phyloP scores from a whole-genome alignment of 2,888 invertebrate genomes.

The Drosophila sordidapex region DNA sequence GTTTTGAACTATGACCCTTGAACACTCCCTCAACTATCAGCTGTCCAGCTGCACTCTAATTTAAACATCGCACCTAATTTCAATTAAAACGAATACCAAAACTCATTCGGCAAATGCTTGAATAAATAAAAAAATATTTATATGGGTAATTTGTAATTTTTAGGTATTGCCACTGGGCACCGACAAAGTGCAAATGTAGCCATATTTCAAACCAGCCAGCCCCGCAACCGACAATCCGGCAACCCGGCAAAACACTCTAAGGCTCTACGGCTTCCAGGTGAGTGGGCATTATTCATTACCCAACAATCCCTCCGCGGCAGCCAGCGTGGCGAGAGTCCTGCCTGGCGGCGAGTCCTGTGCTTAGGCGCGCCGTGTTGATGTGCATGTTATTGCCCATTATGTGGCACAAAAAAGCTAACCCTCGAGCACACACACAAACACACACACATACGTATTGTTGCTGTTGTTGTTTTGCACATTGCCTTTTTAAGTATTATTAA shows the following conservation, averaged over 20 bases:
- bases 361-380: constrained; percentile 62
- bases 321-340: constrained; percentile 11
- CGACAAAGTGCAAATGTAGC: constrained; percentile 57
- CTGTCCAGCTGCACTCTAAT: constrained; percentile 22
- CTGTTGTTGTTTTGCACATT: constrained; percentile 43
- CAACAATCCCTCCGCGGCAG: constrained; percentile 39
- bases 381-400: constrained; percentile 70
- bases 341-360: constrained; percentile 35
- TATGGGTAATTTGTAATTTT: constrained; percentile 63
- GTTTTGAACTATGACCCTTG: neutral
- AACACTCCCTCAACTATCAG: constrained; percentile 22
- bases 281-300: constrained; percentile 77
- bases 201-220: constrained; percentile 58
- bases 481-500: constrained; percentile 81
- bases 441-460: constrained; percentile 12
- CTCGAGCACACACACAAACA: constrained; percentile 14
- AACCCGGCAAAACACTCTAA: constrained; percentile 4
- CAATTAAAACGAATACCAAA: constrained; percentile 50
- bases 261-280: constrained; percentile 68
- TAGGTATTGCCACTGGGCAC: constrained; percentile 30
- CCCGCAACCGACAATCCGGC: neutral
- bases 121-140: constrained; percentile 41
- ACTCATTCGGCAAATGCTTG: constrained; percentile 8
- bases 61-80: constrained; percentile 73
- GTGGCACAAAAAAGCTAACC: constrained; percentile 25